Evolutionary conservation across 2,888 invertebrate genomes (phyloP).

Genomic region (Phragmatobia fuliginosa): DNA sequence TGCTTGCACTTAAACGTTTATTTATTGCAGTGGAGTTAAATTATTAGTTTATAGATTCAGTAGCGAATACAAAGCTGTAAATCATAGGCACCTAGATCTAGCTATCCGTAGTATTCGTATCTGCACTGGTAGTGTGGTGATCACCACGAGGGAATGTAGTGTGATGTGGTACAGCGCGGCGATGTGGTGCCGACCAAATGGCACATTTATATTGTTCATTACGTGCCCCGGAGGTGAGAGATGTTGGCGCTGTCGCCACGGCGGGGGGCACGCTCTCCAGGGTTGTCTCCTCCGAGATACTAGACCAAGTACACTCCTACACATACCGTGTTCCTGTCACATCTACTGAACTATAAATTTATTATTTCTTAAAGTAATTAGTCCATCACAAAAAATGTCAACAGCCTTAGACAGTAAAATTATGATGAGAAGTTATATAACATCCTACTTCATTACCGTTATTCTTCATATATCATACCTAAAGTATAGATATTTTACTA

Average conservation of each 20-base stretch:
- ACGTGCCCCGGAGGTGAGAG: slow-evolving; percentile 82
- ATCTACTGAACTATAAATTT: not conserved
- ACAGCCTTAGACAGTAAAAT: not conserved
- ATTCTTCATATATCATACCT: not conserved
- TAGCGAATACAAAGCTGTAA: slow-evolving; percentile 49
- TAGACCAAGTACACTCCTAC: not conserved
- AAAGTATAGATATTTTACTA: not conserved
- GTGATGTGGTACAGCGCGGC: slow-evolving; percentile 28
- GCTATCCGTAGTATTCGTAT: slow-evolving; percentile 32
- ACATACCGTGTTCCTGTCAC: not conserved
- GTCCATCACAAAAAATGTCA: not conserved
- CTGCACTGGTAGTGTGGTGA: slow-evolving; percentile 22
- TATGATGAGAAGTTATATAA: not conserved
- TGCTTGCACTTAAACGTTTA: slow-evolving; percentile 51
- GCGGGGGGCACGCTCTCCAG: slow-evolving; percentile 68
- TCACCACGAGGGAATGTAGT: slow-evolving; percentile 22
- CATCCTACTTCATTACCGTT: not conserved
- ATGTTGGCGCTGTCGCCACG: slow-evolving; percentile 79
- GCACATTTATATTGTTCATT: slow-evolving; percentile 84
- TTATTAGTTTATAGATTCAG: slow-evolving; percentile 55
- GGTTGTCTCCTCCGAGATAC: slow-evolving; percentile 55
- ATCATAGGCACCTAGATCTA: slow-evolving; percentile 34
- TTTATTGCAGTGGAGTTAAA: slow-evolving; percentile 49
- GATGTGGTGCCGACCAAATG: slow-evolving; percentile 62
- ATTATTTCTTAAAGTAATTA: not conserved